Base-by-base conservation (phyloP, 2,797 vertebrate genomes). In the Ispidina lecontei region DNA sequence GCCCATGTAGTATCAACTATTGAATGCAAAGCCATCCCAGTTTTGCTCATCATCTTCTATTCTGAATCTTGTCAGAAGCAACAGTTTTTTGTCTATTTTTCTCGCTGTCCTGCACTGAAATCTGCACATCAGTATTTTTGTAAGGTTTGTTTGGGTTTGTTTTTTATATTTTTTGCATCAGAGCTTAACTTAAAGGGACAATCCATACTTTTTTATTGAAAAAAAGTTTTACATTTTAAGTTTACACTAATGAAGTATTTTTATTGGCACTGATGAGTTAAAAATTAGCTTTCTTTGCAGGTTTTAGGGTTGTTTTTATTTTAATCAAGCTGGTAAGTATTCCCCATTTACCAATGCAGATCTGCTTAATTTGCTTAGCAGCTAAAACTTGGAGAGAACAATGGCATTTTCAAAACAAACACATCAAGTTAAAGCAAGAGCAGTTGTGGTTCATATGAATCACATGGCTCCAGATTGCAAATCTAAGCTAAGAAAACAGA, bases 401-500 rank as follows among this genome's bases (percentile, higher is more conserved):
- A 88, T 2, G 0, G 37, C 43, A 81, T 87, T 93, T 93, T 95
- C 80, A 88, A 86, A 93, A 86, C 91, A 96, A 93, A 88, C 62
- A 91, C 46, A 71, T 37, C 35, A 47, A 70, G 58, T 75, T 86
- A 72, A 92, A 91, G 64, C 3, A 2, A 81, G 72, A 88, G 84
- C 90, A 86, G 63, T 91, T 47, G 63, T 26, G 81, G 91, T 88
- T 95, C 79, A 62, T 90, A 90, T 70, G 89, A 89, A 91, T 91
- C 87, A 46, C 68, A 81, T 22, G 29, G 79, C 74, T 87, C 64
- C 92, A 91, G 78, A 75, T 91, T 90, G 82, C 79, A 65, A 94
- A 74, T 68, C 76, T 55, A 74, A 84, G 92, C 82, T 77, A 64
- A 90, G 91, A 93, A 96, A 96, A 95, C 20, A 90, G 74, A 87